Conservation (phyloP, 2,888 invertebrate species). For the Himalopsyche tibetana region DNA sequence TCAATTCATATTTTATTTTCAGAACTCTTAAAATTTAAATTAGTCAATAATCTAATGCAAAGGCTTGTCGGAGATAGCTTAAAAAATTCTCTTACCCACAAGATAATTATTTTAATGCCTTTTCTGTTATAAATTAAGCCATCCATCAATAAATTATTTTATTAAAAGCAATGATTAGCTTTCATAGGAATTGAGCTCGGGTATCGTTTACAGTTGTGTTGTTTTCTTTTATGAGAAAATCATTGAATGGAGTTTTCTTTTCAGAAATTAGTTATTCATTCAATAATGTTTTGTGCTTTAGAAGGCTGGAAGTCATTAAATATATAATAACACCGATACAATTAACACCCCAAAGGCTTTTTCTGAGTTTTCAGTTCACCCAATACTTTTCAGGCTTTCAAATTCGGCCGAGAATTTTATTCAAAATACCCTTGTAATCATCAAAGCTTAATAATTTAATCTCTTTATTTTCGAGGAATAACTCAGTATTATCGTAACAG, state of each 20-base stretch:
- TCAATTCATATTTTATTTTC: too few species aligned
- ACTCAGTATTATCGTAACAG: conserved; percentile 42
- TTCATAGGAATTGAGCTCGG: too few species aligned
- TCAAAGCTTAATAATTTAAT: conserved; percentile 42
- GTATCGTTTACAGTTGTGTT: background rate
- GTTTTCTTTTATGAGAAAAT: conserved; percentile 23
- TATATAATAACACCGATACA: conserved; percentile 40
- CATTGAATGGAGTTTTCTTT: conserved; percentile 22
- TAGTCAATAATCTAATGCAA: too few species aligned
- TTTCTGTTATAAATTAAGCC: too few species aligned
- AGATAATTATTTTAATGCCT: too few species aligned
- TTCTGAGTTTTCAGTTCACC: conserved; percentile 31
- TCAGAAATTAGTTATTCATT: conserved; percentile 25
- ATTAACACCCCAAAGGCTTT: conserved; percentile 40
- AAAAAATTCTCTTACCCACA: too few species aligned
- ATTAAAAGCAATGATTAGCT: too few species aligned
- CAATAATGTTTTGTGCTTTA: background rate
- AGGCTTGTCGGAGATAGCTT: too few species aligned
- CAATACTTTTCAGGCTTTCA: conserved; percentile 36
- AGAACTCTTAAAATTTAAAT: too few species aligned
- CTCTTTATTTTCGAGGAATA: conserved; percentile 42
- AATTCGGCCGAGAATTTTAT: conserved; percentile 37
- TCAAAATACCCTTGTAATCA: conserved; percentile 41
- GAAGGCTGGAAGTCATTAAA: conserved; percentile 37
- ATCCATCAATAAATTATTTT: too few species aligned